phyloP scores from a whole-genome alignment of 2,113 vertebrate species.

The Archocentrus centrarchus region DNA sequence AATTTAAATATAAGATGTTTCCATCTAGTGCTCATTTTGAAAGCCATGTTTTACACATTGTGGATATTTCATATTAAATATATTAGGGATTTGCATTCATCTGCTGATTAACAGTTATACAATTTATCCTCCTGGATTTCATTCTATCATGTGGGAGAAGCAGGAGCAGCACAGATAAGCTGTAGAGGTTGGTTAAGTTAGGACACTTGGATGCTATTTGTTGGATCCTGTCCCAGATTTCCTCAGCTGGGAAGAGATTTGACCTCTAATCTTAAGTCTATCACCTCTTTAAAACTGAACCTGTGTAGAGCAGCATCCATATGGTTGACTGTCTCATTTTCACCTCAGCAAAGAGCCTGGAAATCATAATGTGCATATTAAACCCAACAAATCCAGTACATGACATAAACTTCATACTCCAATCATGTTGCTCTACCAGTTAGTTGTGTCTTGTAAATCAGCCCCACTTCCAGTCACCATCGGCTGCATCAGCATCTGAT shows the following conservation, averaged over 20 bases:
- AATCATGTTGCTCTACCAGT: not conserved
- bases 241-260: slow-evolving; percentile 2
- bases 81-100: not conserved
- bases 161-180: not conserved
- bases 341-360: not conserved
- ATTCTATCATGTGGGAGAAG: not conserved
- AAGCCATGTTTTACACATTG: not conserved
- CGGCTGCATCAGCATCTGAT: not conserved
- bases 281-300: slow-evolving; percentile 1
- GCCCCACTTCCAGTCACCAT: not conserved
- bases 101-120: not conserved
- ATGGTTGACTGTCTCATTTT: slow-evolving; percentile 7
- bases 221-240: slow-evolving; percentile 13
- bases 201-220: not conserved
- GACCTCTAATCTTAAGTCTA: slow-evolving; percentile 16
- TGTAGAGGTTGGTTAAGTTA: not conserved
- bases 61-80: not conserved
- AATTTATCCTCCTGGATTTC: not conserved
- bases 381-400: not conserved
- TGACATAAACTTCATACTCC: not conserved
- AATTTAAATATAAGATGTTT: not conserved
- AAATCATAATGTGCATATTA: not conserved
- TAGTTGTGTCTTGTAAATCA: not conserved
- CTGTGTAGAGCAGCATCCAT: not conserved
- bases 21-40: not conserved